A percentile compares a stretch with the other conserved stretches of the same genome.
phyloP scores from a whole-genome alignment of 30 jellyfish, hydroid and myxozoan genomes.

The Nemopilema nomurai region DNA sequence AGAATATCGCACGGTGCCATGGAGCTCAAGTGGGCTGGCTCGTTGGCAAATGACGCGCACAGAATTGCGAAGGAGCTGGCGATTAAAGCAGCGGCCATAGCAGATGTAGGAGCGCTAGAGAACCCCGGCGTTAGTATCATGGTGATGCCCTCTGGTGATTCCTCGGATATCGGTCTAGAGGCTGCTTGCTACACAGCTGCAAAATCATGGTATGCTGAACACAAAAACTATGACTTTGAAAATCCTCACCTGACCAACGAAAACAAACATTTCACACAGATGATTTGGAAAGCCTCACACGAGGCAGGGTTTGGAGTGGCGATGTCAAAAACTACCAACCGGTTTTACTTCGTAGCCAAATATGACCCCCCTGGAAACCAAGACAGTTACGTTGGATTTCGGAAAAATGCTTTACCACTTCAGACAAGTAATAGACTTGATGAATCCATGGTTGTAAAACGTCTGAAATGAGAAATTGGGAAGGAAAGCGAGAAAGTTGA shows the following conservation, averaged over 20 bases:
- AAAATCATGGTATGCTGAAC: conserved; percentile 86
- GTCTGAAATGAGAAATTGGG: conserved; percentile 1
- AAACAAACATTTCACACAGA: conserved; percentile 82
- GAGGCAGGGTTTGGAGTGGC: conserved; percentile 78
- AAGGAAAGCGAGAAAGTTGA: too few relatives aligned
- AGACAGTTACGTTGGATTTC: conserved; percentile 61
- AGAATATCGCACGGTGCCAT: conserved; percentile 81
- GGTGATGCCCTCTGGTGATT: conserved; percentile 50
- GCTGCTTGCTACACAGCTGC: conserved; percentile 72
- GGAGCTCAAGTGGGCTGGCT: conserved; percentile 70
- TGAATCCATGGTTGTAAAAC: conserved; percentile 23
- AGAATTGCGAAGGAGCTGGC: conserved; percentile 73
- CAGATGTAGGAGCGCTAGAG: conserved; percentile 55
- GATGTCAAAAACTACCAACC: conserved; percentile 25
- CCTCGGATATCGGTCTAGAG: conserved; percentile 38
- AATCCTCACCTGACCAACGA: conserved; percentile 67
- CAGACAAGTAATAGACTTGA: conserved; percentile 16
- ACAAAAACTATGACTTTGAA: conserved; percentile 66
- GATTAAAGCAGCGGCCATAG: conserved; percentile 36
- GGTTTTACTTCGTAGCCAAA: conserved; percentile 75
- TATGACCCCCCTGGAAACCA: conserved; percentile 90
- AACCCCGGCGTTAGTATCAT: conserved; percentile 71
- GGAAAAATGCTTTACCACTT: conserved; percentile 70
- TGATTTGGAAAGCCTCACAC: conserved; percentile 86
- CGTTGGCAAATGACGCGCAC: conserved; percentile 66